phyloP scores from a whole-genome alignment of 2,797 vertebrate species.

The Xerus rutilus region DNA sequence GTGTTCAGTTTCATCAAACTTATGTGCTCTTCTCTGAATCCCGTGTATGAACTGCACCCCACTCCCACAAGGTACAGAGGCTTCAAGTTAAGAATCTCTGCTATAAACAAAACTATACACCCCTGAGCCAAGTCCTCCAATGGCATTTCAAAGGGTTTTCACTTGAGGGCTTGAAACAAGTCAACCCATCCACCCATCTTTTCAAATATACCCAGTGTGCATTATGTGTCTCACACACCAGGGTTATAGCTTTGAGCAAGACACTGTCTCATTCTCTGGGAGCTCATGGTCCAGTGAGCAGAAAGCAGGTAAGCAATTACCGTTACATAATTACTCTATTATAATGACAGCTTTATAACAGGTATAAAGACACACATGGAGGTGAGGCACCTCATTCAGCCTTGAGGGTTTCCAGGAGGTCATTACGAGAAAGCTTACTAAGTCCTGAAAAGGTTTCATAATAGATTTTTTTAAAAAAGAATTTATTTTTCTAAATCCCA shows the following conservation, averaged over 20 bases:
- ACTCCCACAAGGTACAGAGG: rapidly evolving
- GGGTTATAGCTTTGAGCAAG: background rate
- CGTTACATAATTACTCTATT: background rate
- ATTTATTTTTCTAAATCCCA: background rate
- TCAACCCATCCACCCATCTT: background rate
- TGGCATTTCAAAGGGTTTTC: slow-evolving; percentile 2
- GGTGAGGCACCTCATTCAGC: background rate
- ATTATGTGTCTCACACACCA: background rate
- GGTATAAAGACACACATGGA: rapidly evolving
- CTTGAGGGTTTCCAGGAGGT: background rate
- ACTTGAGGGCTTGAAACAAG: background rate
- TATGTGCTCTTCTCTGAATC: background rate
- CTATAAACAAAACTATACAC: background rate
- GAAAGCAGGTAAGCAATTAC: background rate
- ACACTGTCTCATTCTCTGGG: background rate
- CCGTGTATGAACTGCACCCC: background rate
- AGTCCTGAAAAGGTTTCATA: background rate
- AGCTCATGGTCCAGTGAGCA: background rate
- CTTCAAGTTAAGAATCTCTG: background rate
- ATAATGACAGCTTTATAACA: background rate
- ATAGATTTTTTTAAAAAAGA: background rate
- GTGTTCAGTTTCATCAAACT: background rate
- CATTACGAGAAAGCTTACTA: background rate
- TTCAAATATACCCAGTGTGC: background rate
- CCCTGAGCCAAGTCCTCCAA: background rate